Base-by-base conservation (phyloP, 2,797 vertebrate species). In the Enteromius unitaeniatus region DNA sequence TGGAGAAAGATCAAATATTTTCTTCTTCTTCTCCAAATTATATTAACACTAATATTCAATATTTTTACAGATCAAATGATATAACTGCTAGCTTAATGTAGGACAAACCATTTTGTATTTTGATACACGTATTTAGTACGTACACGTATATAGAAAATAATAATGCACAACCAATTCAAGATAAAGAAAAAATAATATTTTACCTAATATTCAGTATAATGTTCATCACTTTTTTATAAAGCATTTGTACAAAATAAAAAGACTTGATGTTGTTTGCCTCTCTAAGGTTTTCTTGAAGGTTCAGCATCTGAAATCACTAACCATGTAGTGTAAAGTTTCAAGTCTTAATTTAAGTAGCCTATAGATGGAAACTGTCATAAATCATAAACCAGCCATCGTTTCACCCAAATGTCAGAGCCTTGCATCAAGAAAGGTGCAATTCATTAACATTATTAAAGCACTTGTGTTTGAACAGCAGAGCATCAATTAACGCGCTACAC, bases 401-500 rank as follows among this genome's bases (percentile, higher is more conserved):
- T 72, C 37, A n/a, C 62, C 79, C 19, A 86, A 15, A 81, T 77
- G 17, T 42, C 72, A 72, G 78, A 68, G 69, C 19, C 26, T 79
- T 60, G 78, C n/a, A 84, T 84, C 84, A 84, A 21, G 37, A 47
- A 89, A 87, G 31, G 91, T 92, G 91, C 64, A 85, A 92, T 83
- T 92, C 87, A 91, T 91, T 91, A 90, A 84, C 90, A 92, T 91
- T 83, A 90, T 93, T 92, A 92, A 89, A 86, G 89, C 85, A 40
- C 40, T 37, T 62, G 79, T 90, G 89, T 90, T 92, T 88, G 84
- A 91, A 85, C 83, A 87, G 79, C 87, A 64, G 81, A 82, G 88
- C 84, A 90, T 94, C 91, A 91, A 94, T 95, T 94, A 93, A 83
- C 90, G 88, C 76, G 87, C 93, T 90, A 64, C 87, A 90, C 86